These are phyloP conservation scores for Penaeus japonicus DNA, from an alignment of 1,140 invertebrate genomes.

Conservation along the genomic window DNA sequence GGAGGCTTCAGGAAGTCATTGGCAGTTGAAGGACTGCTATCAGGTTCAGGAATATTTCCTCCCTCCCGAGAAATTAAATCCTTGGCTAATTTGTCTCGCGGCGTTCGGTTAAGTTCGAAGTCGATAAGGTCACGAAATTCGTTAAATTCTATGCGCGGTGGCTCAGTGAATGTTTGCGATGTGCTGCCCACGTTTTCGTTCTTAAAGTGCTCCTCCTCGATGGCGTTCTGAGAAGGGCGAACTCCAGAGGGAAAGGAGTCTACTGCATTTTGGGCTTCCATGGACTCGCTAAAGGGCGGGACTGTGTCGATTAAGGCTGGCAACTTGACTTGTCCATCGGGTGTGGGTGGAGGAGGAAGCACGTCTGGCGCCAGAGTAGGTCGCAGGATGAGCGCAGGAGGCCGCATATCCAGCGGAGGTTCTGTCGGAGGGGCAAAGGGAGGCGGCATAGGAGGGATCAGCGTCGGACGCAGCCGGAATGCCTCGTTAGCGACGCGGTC, in stretches of 20 bases:
- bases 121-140: not conserved
- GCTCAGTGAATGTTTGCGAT: not conserved
- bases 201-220: no score
- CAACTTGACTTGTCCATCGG: no score
- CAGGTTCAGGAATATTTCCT: not conserved
- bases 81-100: not conserved
- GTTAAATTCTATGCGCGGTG: not conserved
- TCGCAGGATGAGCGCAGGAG: not conserved
- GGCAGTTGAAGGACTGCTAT: not conserved
- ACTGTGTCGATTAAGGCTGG: not conserved
- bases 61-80: not conserved
- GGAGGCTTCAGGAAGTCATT: not conserved
- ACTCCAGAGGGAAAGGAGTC: not conserved
- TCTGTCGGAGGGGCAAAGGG: not conserved
- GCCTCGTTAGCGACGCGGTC: not conserved
- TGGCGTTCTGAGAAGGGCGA: not conserved
- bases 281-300: not conserved
- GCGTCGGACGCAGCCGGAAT: not conserved
- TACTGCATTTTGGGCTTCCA: not conserved
- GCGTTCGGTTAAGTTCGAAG: not conserved
- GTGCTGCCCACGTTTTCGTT: no score
- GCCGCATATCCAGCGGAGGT: not conserved
- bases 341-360: not conserved
- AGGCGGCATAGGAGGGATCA: not conserved
- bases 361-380: not conserved